A percentile compares a stretch with the other conserved stretches of the same genome.
phyloP scores from a whole-genome alignment of 1,140 invertebrate species.

The Mactra quadrangularis region DNA sequence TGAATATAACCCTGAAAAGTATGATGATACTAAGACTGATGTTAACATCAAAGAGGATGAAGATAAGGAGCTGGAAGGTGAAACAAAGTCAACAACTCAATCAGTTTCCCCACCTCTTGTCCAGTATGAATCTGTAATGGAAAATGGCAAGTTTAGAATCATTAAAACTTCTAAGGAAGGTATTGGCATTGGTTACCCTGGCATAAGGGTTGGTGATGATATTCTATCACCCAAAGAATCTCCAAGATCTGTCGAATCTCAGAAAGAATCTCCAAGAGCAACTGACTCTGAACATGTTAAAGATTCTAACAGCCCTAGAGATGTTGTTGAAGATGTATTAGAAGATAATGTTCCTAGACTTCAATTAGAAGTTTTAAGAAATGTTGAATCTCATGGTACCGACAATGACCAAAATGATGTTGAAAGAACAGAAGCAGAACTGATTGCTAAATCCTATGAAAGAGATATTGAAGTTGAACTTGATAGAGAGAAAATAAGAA shows the following conservation, averaged over 20 bases:
- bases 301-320: too few species aligned
- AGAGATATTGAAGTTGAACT: constrained; percentile 3
- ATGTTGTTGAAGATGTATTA: neutral
- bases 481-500: constrained; percentile 37
- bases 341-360: neutral
- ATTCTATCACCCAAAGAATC: constrained; percentile 29
- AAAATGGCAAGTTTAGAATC: constrained; percentile 59
- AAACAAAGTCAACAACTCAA: neutral
- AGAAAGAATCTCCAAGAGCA: constrained; percentile 30
- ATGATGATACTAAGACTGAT: neutral
- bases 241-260: constrained; percentile 23
- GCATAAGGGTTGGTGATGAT: constrained; percentile 31
- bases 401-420: neutral
- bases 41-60: neutral
- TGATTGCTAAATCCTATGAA: neutral
- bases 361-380: neutral
- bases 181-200: constrained; percentile 8
- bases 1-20: neutral
- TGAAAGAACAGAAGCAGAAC: neutral
- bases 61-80: neutral
- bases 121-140: constrained; percentile 53
- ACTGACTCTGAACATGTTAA: neutral
- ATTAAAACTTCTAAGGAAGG: constrained; percentile 49
- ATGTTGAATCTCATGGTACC: neutral
- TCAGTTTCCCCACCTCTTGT: constrained; percentile 48